Evolutionary conservation across 2,888 invertebrate genomes (phyloP), one percentile per base, ranked within the genome.

Genomic region (Thereva unica): DNA sequence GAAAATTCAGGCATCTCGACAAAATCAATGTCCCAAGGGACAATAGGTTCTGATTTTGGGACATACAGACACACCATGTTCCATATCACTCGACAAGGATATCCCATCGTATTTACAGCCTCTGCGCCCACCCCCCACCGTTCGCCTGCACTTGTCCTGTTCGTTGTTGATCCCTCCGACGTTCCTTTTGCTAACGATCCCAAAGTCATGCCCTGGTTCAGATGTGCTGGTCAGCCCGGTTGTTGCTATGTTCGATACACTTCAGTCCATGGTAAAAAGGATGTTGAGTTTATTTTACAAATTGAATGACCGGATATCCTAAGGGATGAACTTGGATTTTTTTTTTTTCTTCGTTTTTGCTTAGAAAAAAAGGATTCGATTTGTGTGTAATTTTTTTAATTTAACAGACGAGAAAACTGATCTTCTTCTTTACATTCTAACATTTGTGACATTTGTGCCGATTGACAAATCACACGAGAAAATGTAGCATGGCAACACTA

Each of bases 241-340:
- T 23, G 23, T 23, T 23, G 23, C 23, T 23, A 23, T 23, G 23
- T 23, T 23, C 23, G 23, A 23, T 23, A 23, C 23, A 23, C 23
- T 23, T 23, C 2, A 23, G 23, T 23, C 23, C 23, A 47, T 47
- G 5, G 5, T 47, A 55, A 40, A 34, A 40, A 50, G 40, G 41
- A 59, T 59, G 49, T 49, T 40, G n/a, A 63, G 61, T 63, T 41
- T 50, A 52, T 50, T 50, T 63, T 50, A 63, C 52, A 63, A 63
- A 63, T 63, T 63, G 61, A 63, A 52, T 63, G 50, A 41, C 61
- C 61, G 61, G 61, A 63, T 63, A 52, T 63, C 61, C 61, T 50
- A n/a, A 50, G 42, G 41, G 52, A 52, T 63, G 37, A 61, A 41
- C 23, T 23, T 23, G 23, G 23, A 1, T 23, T 23, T 23, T 23